Percentiles rank a stretch among this genome's conserved stretches.
Evolutionary conservation across 2,888 invertebrate genomes (phyloP).

Genomic region (Drosophila niveifrons): DNA sequence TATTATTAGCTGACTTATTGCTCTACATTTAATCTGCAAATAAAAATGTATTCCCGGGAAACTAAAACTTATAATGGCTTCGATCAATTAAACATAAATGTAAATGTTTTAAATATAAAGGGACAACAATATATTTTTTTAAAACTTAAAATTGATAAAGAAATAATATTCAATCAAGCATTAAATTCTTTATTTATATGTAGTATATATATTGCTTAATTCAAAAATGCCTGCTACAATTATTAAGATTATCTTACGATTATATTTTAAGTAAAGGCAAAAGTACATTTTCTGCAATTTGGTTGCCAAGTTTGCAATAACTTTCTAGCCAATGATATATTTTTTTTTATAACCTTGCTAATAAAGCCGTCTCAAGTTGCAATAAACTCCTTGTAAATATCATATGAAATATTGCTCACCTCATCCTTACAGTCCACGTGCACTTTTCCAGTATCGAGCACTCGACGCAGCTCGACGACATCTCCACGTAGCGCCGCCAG

Average conservation of each 20-base stretch:
- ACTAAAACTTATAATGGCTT: not conserved
- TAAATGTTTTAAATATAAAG: not conserved
- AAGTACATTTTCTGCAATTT: too few species aligned
- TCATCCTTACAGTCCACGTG: constrained; percentile 97
- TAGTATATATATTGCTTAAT: too few species aligned
- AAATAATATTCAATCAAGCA: too few species aligned
- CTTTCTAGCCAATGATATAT: too few species aligned
- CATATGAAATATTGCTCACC: constrained; percentile 86
- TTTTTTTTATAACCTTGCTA: not conserved
- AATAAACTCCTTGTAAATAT: not conserved
- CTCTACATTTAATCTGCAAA: not conserved
- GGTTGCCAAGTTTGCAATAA: too few species aligned
- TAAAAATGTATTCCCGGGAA: not conserved
- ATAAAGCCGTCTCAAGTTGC: not conserved
- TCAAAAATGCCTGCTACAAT: too few species aligned
- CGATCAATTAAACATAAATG: not conserved
- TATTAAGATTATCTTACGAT: too few species aligned
- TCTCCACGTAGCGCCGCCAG: constrained; percentile 95
- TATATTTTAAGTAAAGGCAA: too few species aligned
- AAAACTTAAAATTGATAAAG: too few species aligned
- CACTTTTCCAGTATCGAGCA: constrained; percentile 96
- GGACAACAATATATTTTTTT: not conserved
- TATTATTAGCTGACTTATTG: not conserved
- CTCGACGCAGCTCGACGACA: constrained; percentile 90
- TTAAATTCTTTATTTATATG: too few species aligned